Conservation (phyloP, 2,113 vertebrate genomes). For the Anhinga rufa region DNA sequence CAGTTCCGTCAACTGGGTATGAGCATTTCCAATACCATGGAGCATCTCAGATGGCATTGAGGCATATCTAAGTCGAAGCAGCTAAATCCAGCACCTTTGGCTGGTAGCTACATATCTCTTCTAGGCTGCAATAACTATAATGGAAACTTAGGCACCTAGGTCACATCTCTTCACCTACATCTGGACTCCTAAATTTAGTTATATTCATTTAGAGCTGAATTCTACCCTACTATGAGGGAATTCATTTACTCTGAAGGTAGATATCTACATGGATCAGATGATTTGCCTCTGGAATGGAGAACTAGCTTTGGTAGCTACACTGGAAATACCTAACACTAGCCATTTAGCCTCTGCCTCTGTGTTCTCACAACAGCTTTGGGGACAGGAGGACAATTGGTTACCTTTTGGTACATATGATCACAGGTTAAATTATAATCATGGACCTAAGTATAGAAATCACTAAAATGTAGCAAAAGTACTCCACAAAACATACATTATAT, state of each 20-base stretch:
- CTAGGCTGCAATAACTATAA: neutral
- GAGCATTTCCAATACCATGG: neutral
- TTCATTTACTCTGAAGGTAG: neutral
- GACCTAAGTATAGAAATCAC: neutral
- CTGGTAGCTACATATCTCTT: neutral
- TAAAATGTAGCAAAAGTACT: neutral
- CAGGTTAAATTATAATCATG: neutral
- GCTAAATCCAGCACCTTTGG: neutral
- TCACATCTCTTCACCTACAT: neutral
- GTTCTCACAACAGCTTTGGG: neutral
- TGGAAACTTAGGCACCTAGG: neutral
- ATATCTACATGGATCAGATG: neutral
- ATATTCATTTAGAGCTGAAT: neutral
- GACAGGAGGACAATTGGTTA: neutral
- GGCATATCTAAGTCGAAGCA: neutral
- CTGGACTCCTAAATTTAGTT: neutral
- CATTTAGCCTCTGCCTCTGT: neutral
- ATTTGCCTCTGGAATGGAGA: neutral
- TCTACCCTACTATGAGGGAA: neutral
- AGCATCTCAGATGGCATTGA: neutral
- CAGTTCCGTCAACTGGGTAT: neutral
- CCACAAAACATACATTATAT: neutral
- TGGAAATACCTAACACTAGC: neutral
- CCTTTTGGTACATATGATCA: neutral
- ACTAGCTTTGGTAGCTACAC: neutral